Conservation (phyloP, 1,140 invertebrate genomes). For the Ylistrum balloti region DNA sequence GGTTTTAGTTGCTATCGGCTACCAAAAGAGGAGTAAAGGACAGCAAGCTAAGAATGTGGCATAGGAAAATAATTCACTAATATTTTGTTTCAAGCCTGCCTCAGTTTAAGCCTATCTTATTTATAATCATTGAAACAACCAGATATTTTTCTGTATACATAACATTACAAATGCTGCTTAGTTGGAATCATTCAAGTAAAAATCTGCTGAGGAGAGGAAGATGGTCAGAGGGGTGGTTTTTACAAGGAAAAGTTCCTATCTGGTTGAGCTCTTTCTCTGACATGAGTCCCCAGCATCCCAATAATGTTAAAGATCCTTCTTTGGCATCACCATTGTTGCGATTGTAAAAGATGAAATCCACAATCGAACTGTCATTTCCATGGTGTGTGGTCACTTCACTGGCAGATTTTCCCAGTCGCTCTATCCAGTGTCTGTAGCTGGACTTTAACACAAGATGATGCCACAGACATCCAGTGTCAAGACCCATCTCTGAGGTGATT, state of each 20-base stretch:
- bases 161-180: no score
- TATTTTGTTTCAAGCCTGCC: no score
- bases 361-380: conserved; percentile 66
- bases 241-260: conserved; percentile 89
- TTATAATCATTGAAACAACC: no score
- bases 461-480: conserved; percentile 64
- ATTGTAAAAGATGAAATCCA: conserved; percentile 82
- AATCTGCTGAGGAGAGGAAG: conserved; percentile 73
- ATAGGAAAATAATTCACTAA: no score
- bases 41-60: no score
- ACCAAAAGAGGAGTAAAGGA: no score
- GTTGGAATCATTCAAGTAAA: conserved; percentile 57
- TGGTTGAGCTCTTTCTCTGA: conserved; percentile 85
- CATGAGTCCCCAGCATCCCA: conserved; percentile 87
- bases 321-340: conserved; percentile 47
- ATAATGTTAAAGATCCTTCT: conserved; percentile 83
- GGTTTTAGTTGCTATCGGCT: no score
- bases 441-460: conserved; percentile 80
- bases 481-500: background rate
- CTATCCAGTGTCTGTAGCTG: conserved; percentile 73
- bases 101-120: no score
- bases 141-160: no score
- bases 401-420: conserved; percentile 44
- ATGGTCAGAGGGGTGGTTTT: conserved; percentile 78
- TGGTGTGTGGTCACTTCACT: conserved; percentile 78